Evolutionary conservation across 2,888 invertebrate genomes (phyloP), one percentile per base, ranked within the genome.

Genomic region (Mellilla xanthometata): DNA sequence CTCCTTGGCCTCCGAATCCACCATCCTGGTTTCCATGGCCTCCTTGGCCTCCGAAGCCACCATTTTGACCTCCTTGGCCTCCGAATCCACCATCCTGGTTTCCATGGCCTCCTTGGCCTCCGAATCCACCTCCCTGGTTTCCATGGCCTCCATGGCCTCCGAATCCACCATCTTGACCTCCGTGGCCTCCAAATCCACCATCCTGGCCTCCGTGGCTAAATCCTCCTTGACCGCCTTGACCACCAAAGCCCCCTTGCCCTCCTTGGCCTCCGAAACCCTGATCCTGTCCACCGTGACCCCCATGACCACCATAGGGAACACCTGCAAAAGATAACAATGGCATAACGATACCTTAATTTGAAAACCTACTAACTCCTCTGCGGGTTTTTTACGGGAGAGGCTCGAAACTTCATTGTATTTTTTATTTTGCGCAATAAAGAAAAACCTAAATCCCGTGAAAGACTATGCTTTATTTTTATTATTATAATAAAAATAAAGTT

Each of bases 111-210:
- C 15, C 28, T 1, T 39, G 30, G 43, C 0, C 39, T 36, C 35
- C 27, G 8, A 12, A 23, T 0, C 53, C 52, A 3, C 53, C 48
- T n/a, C 48, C 45, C 8, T 28, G 8, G n/a, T 28, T 19, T 3
- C 50, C 52, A 23, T 33, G 51, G 2, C 57, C 54, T 28, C 39
- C 39, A 6, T 35, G 35, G 7, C 41, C 40, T 12, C 48, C 39
- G 8, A n/a, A 22, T 12, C 38, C 36, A n/a, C 7, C 4, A n/a
- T 27, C n/a, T n/a, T n/a, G n/a, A n/a, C n/a, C 39, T 35, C 35
- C 27, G 8, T 12, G 28, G 0, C 53, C 49, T 1, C 52, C 49
- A 2, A 5, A 19, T n/a, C n/a, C n/a, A n/a, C n/a, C n/a, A n/a
- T n/a, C n/a, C n/a, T n/a, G n/a, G n/a, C 57, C 54, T 27, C 35